Conservation (phyloP, 1,140 invertebrate species). For the Melanaphis sacchari region DNA sequence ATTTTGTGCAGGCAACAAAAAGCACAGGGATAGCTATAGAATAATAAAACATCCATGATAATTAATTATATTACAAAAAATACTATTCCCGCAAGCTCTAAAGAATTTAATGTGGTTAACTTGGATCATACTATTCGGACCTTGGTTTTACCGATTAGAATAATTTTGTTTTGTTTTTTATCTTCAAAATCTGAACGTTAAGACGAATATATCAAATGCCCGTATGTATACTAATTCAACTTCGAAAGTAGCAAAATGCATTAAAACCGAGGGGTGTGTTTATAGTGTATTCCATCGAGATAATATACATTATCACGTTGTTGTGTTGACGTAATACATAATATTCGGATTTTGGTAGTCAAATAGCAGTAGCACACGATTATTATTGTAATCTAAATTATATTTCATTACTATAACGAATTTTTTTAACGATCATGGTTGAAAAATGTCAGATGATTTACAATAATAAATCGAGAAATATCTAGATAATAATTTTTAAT, state of each 20-base stretch:
- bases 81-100: neutral
- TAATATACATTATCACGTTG: neutral
- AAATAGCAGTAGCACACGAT: neutral
- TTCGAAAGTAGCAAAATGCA: neutral
- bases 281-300: no score
- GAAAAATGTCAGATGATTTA: neutral
- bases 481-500: neutral
- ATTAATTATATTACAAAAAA: neutral
- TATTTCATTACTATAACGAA: no score
- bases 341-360: neutral
- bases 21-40: no score
- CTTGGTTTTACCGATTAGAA: neutral
- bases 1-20: no score
- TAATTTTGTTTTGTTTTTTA: conserved; percentile 8
- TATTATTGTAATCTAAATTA: neutral
- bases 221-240: neutral
- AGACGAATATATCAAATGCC: neutral
- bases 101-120: neutral
- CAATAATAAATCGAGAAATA: neutral
- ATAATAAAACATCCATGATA: no score
- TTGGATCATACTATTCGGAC: neutral
- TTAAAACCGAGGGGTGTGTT: neutral
- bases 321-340: neutral
- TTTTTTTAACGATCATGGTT: no score
- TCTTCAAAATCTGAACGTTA: neutral